phyloP scores from a whole-genome alignment of 2,888 invertebrate species.

The Orthosia incerta region DNA sequence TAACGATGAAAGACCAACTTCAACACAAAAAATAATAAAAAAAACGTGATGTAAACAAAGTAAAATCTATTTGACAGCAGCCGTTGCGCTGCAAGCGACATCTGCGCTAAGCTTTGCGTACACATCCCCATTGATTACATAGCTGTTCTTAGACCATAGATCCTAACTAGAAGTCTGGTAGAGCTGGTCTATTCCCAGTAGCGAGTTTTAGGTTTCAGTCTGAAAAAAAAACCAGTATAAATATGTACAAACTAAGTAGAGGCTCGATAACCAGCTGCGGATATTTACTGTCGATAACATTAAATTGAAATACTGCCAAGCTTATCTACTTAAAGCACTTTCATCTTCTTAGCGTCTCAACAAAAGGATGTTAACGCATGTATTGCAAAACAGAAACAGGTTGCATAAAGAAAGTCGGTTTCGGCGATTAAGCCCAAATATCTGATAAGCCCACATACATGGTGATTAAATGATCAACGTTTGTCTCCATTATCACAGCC shows the following conservation, averaged over 20 bases:
- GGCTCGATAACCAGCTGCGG: too few species aligned
- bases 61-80: too few species aligned
- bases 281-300: not conserved
- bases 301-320: not conserved
- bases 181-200: not conserved
- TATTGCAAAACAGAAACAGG: constrained; percentile 46
- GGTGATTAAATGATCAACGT: constrained; percentile 49
- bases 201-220: not conserved
- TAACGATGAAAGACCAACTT: too few species aligned
- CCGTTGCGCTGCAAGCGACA: too few species aligned
- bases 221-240: not conserved
- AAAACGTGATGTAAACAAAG: too few species aligned
- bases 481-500: constrained; percentile 62
- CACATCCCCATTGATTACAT: too few species aligned
- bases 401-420: constrained; percentile 37
- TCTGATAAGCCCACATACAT: constrained; percentile 32
- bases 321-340: constrained; percentile 12
- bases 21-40: too few species aligned
- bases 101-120: too few species aligned
- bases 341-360: constrained; percentile 10
- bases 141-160: not conserved
- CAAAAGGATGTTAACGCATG: constrained; percentile 32
- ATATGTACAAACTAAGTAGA: not conserved
- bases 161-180: not conserved
- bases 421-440: constrained; percentile 31